These are phyloP conservation scores for Lampris incognitus DNA, from an alignment of 2,113 vertebrate species.

Conservation along the genomic window DNA sequence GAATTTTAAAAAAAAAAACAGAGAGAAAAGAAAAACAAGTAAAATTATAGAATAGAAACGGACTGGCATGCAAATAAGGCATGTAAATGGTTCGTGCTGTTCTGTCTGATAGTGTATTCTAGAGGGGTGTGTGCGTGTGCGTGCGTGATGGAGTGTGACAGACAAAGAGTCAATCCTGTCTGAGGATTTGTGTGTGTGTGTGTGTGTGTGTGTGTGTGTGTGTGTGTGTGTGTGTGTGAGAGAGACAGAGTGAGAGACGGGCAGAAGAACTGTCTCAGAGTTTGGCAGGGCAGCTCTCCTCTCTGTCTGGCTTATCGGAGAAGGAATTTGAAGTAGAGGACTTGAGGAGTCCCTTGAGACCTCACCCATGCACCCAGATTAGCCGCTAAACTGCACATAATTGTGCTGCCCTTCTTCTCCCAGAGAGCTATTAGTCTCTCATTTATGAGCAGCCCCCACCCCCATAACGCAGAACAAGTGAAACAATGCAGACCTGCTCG, in stretches of 20 bases:
- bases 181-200: conserved; percentile 50
- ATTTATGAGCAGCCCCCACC: conserved; percentile 81
- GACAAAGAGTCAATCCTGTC: conserved; percentile 32
- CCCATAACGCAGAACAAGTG: conserved; percentile 51
- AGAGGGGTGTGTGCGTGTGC: conserved; percentile 24
- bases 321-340: conserved; percentile 91
- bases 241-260: conserved; percentile 31
- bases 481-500: conserved; percentile 42
- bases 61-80: conserved; percentile 38
- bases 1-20: conserved; percentile 9
- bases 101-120: not conserved
- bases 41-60: conserved; percentile 51
- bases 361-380: conserved; percentile 90
- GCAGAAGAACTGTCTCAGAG: conserved; percentile 47
- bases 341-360: conserved; percentile 90
- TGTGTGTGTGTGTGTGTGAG: conserved; percentile 37
- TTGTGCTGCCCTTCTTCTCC: conserved; percentile 91
- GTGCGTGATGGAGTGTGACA: conserved; percentile 18
- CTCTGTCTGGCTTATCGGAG: conserved; percentile 86
- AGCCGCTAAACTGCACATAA: conserved; percentile 94
- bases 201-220: conserved; percentile 12
- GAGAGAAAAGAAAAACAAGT: conserved; percentile 33
- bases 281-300: conserved; percentile 59
- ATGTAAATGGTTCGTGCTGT: conserved; percentile 49
- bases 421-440: conserved; percentile 91